Percentiles rank a stretch among this genome's conserved stretches.
phyloP scores from a whole-genome alignment of 2,797 vertebrate species.

The Hydrocynus forskahlii region DNA sequence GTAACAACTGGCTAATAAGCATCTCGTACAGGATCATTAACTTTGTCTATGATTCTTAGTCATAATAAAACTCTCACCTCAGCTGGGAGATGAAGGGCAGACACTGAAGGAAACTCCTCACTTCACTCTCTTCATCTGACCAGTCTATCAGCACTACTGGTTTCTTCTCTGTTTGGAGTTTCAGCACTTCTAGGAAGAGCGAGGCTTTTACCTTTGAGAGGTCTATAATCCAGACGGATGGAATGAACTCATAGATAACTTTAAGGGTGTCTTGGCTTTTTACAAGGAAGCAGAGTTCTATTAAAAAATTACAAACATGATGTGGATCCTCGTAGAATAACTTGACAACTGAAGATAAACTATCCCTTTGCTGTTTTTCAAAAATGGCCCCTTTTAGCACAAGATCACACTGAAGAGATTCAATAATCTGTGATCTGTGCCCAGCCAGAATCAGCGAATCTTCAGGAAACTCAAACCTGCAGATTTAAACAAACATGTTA shows the following conservation, averaged over 20 bases:
- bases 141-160: constrained; percentile 41
- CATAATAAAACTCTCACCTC: too few relatives aligned
- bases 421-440: not conserved
- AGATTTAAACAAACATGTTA: not conserved
- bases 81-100: constrained; percentile 38
- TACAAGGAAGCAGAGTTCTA: not conserved
- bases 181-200: constrained; percentile 39
- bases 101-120: constrained; percentile 42
- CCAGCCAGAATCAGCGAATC: not conserved
- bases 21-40: too few relatives aligned
- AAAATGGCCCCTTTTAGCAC: not conserved
- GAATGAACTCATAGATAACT: not conserved
- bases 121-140: constrained; percentile 51
- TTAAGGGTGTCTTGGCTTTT: not conserved
- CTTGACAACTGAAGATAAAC: too few relatives aligned
- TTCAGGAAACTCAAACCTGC: constrained; percentile 2
- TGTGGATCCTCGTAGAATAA: not conserved
- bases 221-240: too few relatives aligned
- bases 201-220: constrained; percentile 23
- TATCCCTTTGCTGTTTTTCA: too few relatives aligned
- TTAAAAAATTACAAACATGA: not conserved
- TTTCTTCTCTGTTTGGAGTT: constrained; percentile 40
- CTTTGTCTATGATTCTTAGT: too few relatives aligned
- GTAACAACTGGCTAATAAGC: too few relatives aligned
- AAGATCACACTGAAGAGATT: not conserved